Evolutionary conservation across 2,888 invertebrate genomes (phyloP).

Genomic region (Pollenia angustigena): DNA sequence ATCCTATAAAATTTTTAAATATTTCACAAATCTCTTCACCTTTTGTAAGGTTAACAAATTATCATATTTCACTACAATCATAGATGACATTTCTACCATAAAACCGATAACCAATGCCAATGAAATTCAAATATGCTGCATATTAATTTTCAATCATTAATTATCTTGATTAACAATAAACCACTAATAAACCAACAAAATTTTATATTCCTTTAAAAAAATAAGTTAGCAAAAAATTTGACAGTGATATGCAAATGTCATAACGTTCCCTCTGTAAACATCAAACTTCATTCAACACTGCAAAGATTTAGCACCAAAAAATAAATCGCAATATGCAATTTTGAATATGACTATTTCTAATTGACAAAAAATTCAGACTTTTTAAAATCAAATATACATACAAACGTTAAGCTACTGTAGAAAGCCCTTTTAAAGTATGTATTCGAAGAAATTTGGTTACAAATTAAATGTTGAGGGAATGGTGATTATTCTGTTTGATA

Average conservation of each 20-base stretch:
- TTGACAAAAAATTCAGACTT: slow-evolving; percentile 26
- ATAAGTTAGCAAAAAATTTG: slow-evolving; percentile 4
- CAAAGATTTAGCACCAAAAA: not conserved
- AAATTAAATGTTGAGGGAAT: not conserved
- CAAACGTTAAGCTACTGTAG: slow-evolving; percentile 25
- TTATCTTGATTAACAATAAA: slow-evolving; percentile 60
- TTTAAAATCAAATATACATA: slow-evolving; percentile 3
- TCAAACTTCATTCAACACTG: slow-evolving; percentile 13
- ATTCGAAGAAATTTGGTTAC: not conserved
- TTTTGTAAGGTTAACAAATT: slow-evolving; percentile 52
- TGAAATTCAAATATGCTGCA: slow-evolving; percentile 56
- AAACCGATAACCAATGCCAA: slow-evolving; percentile 51
- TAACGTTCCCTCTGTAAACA: slow-evolving; percentile 54
- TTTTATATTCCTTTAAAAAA: slow-evolving; percentile 27
- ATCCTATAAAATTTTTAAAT: slow-evolving; percentile 4
- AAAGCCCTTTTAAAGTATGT: slow-evolving; percentile 49
- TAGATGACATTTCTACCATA: slow-evolving; percentile 39
- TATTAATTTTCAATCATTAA: slow-evolving; percentile 67
- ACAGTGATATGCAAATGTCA: slow-evolving; percentile 71
- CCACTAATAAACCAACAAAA: not conserved
- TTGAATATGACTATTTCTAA: slow-evolving; percentile 56
- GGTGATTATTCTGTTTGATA: no score
- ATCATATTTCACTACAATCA: slow-evolving; percentile 38
- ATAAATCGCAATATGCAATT: slow-evolving; percentile 37
- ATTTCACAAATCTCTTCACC: slow-evolving; percentile 26